These are phyloP conservation scores for Avahi laniger DNA, from an alignment of 2,797 vertebrate species.

Conservation along the genomic window DNA sequence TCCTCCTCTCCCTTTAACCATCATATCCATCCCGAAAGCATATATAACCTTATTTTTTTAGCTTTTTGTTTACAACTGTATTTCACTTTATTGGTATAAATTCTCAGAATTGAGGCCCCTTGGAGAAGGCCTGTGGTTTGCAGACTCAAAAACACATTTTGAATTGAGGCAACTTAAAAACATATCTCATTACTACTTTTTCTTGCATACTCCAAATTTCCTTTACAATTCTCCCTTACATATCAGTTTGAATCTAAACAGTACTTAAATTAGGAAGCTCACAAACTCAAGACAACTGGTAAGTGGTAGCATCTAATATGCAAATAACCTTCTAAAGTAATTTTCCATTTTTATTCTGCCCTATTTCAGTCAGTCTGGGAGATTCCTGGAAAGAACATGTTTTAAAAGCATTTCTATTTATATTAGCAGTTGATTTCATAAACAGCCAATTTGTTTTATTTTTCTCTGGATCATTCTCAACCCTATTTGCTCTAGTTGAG, in stretches of 20 bases:
- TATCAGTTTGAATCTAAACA: not conserved
- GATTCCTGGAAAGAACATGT: constrained; percentile 75
- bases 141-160: constrained; percentile 18
- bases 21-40: not conserved
- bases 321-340: constrained; percentile 43
- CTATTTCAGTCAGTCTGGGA: constrained; percentile 56
- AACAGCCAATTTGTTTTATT: constrained; percentile 66
- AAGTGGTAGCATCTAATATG: not conserved
- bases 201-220: not conserved
- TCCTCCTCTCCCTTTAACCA: not conserved
- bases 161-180: not conserved
- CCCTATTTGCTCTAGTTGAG: constrained; percentile 49
- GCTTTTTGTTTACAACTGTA: not conserved
- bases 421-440: not conserved
- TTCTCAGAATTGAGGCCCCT: not conserved
- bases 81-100: not conserved
- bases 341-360: constrained; percentile 58
- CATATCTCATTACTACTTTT: not conserved
- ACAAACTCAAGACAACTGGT: not conserved
- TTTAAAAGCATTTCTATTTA: constrained; percentile 71
- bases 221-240: not conserved
- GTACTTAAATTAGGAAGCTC: not conserved
- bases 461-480: constrained; percentile 53
- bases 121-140: not conserved
- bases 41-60: not conserved